Evolutionary conservation across 2,888 invertebrate species (phyloP).

Genomic region (Halictus quadricinctus): DNA sequence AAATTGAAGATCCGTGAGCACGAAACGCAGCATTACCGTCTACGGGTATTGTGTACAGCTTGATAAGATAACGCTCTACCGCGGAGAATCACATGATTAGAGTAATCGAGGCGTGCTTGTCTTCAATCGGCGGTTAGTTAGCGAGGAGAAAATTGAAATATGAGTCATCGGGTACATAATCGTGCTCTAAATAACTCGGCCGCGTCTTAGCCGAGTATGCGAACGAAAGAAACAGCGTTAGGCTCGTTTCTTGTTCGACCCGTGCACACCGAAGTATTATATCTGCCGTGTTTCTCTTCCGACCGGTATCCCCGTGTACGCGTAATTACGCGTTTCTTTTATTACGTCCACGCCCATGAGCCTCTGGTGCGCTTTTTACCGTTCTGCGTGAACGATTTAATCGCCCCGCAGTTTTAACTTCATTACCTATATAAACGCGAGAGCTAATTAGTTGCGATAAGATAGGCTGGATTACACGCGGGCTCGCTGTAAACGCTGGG

Average conservation of each 20-base stretch:
- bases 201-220: conserved; percentile 15
- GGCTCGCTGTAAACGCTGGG: neutral
- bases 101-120: conserved; percentile 60
- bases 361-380: neutral
- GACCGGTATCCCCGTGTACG: neutral
- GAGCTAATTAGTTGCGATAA: conserved; percentile 43
- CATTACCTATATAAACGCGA: conserved; percentile 12
- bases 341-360: conserved; percentile 21
- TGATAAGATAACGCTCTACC: conserved; percentile 66
- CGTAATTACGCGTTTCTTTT: conserved; percentile 35
- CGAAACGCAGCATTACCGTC: conserved; percentile 52
- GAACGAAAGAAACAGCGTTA: conserved; percentile 31
- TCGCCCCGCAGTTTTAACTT: conserved; percentile 4
- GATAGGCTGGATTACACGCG: conserved; percentile 6
- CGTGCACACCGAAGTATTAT: neutral
- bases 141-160: conserved; percentile 63
- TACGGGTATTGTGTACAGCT: conserved; percentile 37
- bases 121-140: conserved; percentile 56
- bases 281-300: conserved; percentile 26
- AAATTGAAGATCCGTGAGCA: conserved; percentile 24
- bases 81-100: conserved; percentile 58
- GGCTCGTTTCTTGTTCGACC: conserved; percentile 13
- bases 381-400: neutral
- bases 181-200: conserved; percentile 61
- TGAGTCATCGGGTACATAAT: conserved; percentile 66